A percentile compares a stretch with the other conserved stretches of the same genome.
Evolutionary conservation across 2,888 invertebrate species (phyloP).

Genomic region (Pelosia muscerda): DNA sequence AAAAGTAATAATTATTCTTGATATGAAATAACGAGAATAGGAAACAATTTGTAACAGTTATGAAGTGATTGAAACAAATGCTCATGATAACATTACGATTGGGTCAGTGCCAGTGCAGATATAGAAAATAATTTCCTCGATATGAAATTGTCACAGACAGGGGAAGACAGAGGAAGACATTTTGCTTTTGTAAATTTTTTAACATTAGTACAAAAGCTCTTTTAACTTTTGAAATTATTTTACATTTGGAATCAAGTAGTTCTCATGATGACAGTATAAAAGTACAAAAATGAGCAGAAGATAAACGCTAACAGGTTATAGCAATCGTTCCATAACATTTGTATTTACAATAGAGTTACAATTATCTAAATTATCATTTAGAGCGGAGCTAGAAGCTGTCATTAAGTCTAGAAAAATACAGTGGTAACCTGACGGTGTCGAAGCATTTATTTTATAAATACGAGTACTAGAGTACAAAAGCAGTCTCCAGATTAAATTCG

Average conservation of each 20-base stretch:
- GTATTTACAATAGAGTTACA: slow-evolving; percentile 69
- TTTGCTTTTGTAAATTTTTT: slow-evolving; percentile 61
- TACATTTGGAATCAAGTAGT: slow-evolving; percentile 51
- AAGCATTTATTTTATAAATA: slow-evolving; percentile 80
- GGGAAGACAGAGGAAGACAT: slow-evolving; percentile 84
- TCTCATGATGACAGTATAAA: slow-evolving; percentile 73
- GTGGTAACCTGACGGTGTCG: slow-evolving; percentile 81
- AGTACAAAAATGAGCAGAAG: slow-evolving; percentile 83
- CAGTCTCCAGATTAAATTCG: slow-evolving; percentile 88
- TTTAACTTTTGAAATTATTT: slow-evolving; percentile 47
- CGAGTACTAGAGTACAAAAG: slow-evolving; percentile 83
- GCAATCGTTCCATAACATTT: slow-evolving; percentile 67
- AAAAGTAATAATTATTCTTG: slow-evolving; percentile 16
- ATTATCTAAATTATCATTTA: slow-evolving; percentile 54
- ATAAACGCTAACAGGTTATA: slow-evolving; percentile 61
- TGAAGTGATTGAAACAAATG: slow-evolving; percentile 41
- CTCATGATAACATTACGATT: slow-evolving; percentile 48
- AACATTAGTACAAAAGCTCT: slow-evolving; percentile 59
- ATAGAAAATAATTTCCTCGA: slow-evolving; percentile 62
- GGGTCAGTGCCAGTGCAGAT: slow-evolving; percentile 55
- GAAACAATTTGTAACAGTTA: neutral
- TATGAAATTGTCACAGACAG: slow-evolving; percentile 60
- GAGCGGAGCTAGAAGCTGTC: slow-evolving; percentile 68
- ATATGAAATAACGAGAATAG: slow-evolving; percentile 10
- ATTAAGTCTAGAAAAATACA: slow-evolving; percentile 83